Evolutionary conservation across 1,140 invertebrate species (phyloP).

Genomic region (Ditylenchus dipsaci): DNA sequence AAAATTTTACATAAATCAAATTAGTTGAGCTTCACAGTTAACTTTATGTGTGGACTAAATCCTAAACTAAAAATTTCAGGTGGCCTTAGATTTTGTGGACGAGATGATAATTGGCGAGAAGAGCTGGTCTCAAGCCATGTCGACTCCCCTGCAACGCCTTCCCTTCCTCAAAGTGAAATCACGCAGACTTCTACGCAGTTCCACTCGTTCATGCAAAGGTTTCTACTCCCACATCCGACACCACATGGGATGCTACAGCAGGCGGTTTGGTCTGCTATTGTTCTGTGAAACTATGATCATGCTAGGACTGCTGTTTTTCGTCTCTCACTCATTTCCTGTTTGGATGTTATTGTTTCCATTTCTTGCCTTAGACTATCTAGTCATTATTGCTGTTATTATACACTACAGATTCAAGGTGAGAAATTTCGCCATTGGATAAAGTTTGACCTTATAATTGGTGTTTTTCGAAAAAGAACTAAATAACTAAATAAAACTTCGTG

Average conservation of each 20-base stretch:
- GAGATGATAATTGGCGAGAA: constrained; percentile 57
- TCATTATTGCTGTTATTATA: constrained; percentile 21
- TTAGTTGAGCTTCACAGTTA: not conserved
- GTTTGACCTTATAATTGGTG: too few species aligned
- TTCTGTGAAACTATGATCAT: constrained; percentile 15
- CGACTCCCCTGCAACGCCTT: constrained; percentile 45
- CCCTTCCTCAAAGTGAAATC: constrained; percentile 48
- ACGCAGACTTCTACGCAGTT: constrained; percentile 16
- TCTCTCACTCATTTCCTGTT: constrained; percentile 25
- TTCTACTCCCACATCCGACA: constrained; percentile 6
- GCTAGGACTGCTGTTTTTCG: constrained; percentile 19
- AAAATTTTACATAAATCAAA: not conserved
- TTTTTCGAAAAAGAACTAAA: too few species aligned
- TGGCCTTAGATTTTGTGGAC: constrained; percentile 56
- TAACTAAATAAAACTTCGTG: too few species aligned
- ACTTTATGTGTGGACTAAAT: too few species aligned
- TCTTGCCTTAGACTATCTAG: constrained; percentile 40
- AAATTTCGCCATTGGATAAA: not conserved
- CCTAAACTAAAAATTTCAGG: constrained; percentile 22
- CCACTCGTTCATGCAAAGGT: not conserved
- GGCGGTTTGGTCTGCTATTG: constrained; percentile 9
- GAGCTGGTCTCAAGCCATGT: constrained; percentile 39
- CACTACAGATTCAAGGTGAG: constrained; percentile 42
- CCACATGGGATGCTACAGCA: not conserved
- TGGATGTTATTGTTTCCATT: constrained; percentile 37